Evolutionary conservation across 2,888 invertebrate species (phyloP).

Genomic region (Metalampra italica): DNA sequence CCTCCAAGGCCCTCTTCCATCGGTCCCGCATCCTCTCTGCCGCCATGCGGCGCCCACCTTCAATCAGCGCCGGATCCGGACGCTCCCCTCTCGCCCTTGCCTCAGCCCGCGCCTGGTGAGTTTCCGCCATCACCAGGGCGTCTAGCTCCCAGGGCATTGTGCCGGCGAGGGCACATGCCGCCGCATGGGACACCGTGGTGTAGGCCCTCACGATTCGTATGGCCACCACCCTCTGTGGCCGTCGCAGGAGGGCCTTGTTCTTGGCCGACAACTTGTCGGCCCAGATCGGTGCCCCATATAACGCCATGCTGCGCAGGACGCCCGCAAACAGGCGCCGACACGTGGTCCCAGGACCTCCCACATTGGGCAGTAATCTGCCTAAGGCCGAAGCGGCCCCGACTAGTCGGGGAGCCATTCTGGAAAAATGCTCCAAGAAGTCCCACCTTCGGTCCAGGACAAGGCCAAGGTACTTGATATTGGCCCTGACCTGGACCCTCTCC

Average conservation of each 20-base stretch:
- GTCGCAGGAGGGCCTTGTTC: background rate
- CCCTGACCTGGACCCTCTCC: background rate
- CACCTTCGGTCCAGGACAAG: background rate
- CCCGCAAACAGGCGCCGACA: background rate
- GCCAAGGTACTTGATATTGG: background rate
- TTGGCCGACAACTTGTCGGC: background rate
- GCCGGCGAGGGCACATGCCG: conserved; percentile 11
- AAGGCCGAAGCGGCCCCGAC: background rate
- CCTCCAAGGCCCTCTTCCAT: background rate
- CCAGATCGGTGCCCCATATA: background rate
- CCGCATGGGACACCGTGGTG: conserved; percentile 11
- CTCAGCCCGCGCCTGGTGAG: background rate
- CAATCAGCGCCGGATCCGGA: too few relatives aligned
- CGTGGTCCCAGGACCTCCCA: background rate
- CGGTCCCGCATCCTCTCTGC: background rate
- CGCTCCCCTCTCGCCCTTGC: background rate
- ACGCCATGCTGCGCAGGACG: background rate
- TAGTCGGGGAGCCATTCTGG: too few relatives aligned
- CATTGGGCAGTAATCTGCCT: background rate
- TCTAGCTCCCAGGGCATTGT: conserved; percentile 13
- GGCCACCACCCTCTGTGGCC: conserved; percentile 6
- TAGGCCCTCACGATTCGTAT: conserved; percentile 9
- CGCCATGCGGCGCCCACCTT: conserved; percentile 3
- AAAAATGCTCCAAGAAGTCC: background rate
- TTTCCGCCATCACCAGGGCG: conserved; percentile 3